A percentile compares a stretch with the other conserved stretches of the same genome.
Conservation (phyloP, 2,888 invertebrate species). For the Brenthis hecate region DNA sequence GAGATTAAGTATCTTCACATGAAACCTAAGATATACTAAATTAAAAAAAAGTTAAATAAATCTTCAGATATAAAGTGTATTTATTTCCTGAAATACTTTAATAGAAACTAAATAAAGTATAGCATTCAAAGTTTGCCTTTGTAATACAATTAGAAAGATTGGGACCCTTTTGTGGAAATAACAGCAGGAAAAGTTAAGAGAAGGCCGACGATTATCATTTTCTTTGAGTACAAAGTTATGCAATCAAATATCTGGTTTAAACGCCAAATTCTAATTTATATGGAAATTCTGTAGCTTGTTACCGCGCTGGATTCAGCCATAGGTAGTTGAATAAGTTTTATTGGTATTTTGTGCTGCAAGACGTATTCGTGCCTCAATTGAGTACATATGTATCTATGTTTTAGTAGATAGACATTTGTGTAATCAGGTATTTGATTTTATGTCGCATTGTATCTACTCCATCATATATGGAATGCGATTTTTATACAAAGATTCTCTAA, state of each 20-base stretch:
- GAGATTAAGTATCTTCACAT: too few relatives aligned
- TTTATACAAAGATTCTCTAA: too few relatives aligned
- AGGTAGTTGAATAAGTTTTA: conserved; percentile 47
- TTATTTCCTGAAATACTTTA: too few relatives aligned
- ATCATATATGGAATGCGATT: too few relatives aligned
- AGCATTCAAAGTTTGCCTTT: conserved; percentile 20
- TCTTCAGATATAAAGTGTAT: too few relatives aligned
- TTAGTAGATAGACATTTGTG: too few relatives aligned
- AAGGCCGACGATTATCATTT: conserved; percentile 33
- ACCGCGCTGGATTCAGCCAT: conserved; percentile 47
- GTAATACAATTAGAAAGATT: conserved; percentile 23
- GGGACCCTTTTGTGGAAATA: conserved; percentile 22
- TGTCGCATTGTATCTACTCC: too few relatives aligned
- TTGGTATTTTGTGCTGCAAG: neutral
- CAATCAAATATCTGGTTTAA: conserved; percentile 65
- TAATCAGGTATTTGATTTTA: too few relatives aligned
- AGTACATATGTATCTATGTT: too few relatives aligned
- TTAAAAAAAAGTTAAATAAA: too few relatives aligned
- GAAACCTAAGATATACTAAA: too few relatives aligned
- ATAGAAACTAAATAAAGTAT: conserved; percentile 1
- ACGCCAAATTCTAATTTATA: conserved; percentile 70
- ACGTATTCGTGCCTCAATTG: too few relatives aligned
- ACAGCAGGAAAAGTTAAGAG: conserved; percentile 29
- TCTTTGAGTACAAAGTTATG: conserved; percentile 44
- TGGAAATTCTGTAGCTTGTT: conserved; percentile 62